Conservation (phyloP, 2,888 invertebrate genomes). For the Brassicogethes aeneus region DNA sequence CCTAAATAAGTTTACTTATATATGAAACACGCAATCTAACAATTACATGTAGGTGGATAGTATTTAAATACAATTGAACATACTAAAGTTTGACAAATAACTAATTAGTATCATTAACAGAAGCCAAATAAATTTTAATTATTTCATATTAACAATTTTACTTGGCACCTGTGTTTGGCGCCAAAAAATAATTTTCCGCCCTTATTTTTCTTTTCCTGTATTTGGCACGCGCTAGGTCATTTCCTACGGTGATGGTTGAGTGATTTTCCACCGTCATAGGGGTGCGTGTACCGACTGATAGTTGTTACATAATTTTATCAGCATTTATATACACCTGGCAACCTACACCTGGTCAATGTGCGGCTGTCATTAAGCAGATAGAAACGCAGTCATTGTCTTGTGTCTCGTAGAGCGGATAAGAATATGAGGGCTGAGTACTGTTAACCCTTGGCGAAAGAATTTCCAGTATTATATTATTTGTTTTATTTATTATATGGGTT, state of each 20-base stretch:
- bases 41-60: neutral
- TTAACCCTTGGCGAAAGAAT: no score
- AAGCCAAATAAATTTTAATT: no score
- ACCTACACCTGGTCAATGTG: neutral
- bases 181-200: neutral
- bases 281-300: constrained; percentile 2
- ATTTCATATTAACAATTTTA: neutral
- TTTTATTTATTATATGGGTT: no score
- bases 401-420: neutral
- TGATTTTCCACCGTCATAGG: neutral
- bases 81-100: neutral
- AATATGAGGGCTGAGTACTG: neutral
- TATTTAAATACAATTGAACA: neutral
- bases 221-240: neutral
- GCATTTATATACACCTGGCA: constrained; percentile 13
- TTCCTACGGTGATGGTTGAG: neutral
- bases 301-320: constrained; percentile 12
- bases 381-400: neutral
- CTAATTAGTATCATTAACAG: no score
- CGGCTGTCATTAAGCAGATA: neutral
- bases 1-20: neutral
- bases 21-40: neutral
- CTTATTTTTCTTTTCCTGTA: neutral
- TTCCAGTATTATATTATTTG: no score
- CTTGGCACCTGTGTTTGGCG: neutral